A percentile compares a stretch with the other conserved stretches of the same genome.
These are phyloP conservation scores for Conopomorpha cramerella DNA, from an alignment of 1,140 invertebrate species.

Conservation along the genomic window DNA sequence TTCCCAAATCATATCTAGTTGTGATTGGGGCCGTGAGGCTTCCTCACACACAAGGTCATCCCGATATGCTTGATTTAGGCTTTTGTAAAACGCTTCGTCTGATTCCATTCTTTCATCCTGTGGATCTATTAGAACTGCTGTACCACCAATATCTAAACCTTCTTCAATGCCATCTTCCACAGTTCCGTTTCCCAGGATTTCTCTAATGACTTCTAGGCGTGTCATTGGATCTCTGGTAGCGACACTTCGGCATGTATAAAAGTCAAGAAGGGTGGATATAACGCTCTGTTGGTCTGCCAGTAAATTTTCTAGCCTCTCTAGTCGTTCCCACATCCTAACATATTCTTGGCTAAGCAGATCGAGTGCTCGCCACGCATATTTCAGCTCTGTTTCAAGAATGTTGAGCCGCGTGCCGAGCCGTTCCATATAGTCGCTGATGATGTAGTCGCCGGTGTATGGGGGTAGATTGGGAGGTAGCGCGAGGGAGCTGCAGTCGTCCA, in stretches of 20 bases:
- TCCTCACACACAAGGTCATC: conserved; percentile 75
- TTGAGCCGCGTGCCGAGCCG: conserved; percentile 82
- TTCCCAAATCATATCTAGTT: conserved; percentile 84
- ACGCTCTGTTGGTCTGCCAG: conserved; percentile 89
- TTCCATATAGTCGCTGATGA: conserved; percentile 88
- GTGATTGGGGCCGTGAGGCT: conserved; percentile 65
- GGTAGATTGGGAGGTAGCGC: conserved; percentile 43
- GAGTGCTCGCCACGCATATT: conserved; percentile 89
- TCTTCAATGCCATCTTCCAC: conserved; percentile 67
- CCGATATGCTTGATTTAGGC: conserved; percentile 83
- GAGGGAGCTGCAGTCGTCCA: conserved; percentile 51
- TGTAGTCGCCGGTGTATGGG: conserved; percentile 65
- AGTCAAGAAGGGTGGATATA: conserved; percentile 85
- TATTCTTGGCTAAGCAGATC: conserved; percentile 91
- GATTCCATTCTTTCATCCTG: conserved; percentile 67
- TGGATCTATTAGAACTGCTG: conserved; percentile 30
- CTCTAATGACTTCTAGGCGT: conserved; percentile 63
- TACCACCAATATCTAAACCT: conserved; percentile 59
- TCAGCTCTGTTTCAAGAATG: conserved; percentile 86
- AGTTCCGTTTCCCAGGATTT: conserved; percentile 64
- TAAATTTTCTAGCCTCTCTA: conserved; percentile 89
- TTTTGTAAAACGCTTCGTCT: conserved; percentile 87
- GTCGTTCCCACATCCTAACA: conserved; percentile 90
- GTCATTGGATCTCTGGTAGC: conserved; percentile 49
- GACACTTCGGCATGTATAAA: conserved; percentile 64